Conservation (phyloP, 2,797 vertebrate genomes). For the Anguilla anguilla region DNA sequence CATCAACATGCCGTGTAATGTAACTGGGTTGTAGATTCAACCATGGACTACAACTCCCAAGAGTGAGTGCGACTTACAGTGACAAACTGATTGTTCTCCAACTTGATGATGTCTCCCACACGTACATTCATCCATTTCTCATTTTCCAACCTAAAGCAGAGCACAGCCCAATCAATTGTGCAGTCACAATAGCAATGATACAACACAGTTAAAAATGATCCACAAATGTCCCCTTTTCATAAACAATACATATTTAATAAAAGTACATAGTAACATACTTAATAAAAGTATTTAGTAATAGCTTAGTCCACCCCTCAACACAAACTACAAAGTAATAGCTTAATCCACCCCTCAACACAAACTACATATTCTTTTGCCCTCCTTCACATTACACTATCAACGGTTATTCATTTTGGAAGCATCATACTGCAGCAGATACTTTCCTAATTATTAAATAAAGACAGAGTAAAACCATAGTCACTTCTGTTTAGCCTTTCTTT, state of each 20-base stretch:
- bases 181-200: not conserved
- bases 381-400: not conserved
- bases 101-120: constrained; percentile 79
- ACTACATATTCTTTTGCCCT: not conserved
- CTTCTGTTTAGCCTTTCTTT: not conserved
- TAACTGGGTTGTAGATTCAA: not conserved
- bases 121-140: constrained; percentile 82
- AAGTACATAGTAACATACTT: not conserved
- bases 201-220: not conserved
- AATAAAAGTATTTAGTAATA: not conserved
- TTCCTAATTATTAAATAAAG: not conserved
- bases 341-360: not conserved
- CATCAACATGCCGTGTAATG: not conserved
- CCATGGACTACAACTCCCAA: not conserved
- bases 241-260: not conserved
- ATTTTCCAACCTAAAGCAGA: constrained; percentile 70
- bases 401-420: not conserved
- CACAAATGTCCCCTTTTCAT: not conserved
- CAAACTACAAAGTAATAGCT: not conserved
- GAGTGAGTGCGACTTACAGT: constrained; percentile 73
- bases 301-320: not conserved
- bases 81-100: constrained; percentile 86
- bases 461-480: not conserved
- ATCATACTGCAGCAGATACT: not conserved
- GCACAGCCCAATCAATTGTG: not conserved